Evolutionary conservation across 1,140 invertebrate genomes (phyloP), one percentile per base, ranked within the genome.

Genomic region (Calosoma granatense): DNA sequence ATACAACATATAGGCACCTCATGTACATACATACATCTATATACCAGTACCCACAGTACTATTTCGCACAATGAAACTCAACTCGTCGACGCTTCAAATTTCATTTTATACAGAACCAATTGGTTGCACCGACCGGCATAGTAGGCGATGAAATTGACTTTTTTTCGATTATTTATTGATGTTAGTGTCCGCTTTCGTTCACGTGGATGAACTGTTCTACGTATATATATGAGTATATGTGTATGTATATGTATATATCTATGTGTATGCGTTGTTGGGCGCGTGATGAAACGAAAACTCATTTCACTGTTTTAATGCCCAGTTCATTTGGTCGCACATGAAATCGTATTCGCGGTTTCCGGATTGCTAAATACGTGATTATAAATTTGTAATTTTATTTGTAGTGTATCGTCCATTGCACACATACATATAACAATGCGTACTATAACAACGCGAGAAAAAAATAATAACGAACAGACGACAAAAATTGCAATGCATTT

Each of bases 141-240:
- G 41, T 47, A 47, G 41, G 41, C 41, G 41, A 47, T 47, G 41
- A 47, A 47, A 47, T 47, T 47, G 41, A 47, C 41, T 47, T 47
- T 36, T 47, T 47, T 47, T 47, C 41, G 41, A 12, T 47, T 47
- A 12, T 47, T 47, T 17, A 47, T 47, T 47, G 41, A 47, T 47
- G 41, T 3, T 17, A 47, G 17, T 47, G 41, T 47, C 41, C 41
- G 15, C n/a, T n/a, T n/a, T n/a, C n/a, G n/a, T n/a, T n/a, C 26
- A 9, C 26, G 26, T n/a, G n/a, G n/a, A n/a, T n/a, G n/a, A n/a
- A n/a, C 26, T 36, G 26, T 36, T 56, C 20, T 20, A 56, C 51
- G 51, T 52, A 56, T 56, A 51, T 51, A 51, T 51, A 51, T 51
- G 17, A 11, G 17, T 51, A 51, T 51, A 51, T 51, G 17, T 51